phyloP scores from a whole-genome alignment of 2,797 vertebrate genomes.

The Channa striata region DNA sequence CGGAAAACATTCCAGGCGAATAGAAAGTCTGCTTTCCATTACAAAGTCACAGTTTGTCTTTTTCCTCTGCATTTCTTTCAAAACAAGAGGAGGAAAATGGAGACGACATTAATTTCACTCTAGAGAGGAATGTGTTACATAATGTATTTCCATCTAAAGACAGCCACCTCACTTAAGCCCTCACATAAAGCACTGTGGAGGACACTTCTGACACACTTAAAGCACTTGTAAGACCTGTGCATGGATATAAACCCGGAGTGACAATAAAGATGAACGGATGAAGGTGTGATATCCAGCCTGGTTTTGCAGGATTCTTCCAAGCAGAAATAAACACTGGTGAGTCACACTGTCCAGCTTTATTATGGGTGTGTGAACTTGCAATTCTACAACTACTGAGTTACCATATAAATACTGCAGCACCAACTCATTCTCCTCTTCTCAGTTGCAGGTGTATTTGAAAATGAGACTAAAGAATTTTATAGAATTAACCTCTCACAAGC shows the following conservation, averaged over 20 bases:
- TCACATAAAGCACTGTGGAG: slow-evolving; percentile 33
- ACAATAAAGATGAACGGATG: slow-evolving; percentile 9
- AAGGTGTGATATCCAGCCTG: slow-evolving; percentile 10
- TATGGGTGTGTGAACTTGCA: not conserved
- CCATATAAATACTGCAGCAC: not conserved
- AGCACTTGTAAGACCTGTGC: slow-evolving; percentile 14
- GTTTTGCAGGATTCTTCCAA: slow-evolving; percentile 5
- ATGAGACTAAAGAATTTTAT: not conserved
- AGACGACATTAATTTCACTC: slow-evolving; percentile 55
- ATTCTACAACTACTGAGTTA: too few species aligned
- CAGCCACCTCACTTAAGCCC: slow-evolving; percentile 34
- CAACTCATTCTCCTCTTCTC: not conserved
- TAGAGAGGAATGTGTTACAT: slow-evolving; percentile 59
- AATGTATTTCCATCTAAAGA: slow-evolving; percentile 60
- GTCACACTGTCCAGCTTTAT: slow-evolving; percentile 5
- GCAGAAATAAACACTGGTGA: not conserved
- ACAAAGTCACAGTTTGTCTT: slow-evolving; percentile 54
- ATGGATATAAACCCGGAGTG: slow-evolving; percentile 6
- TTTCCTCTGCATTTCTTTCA: slow-evolving; percentile 55
- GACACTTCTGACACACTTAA: slow-evolving; percentile 27
- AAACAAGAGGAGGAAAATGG: slow-evolving; percentile 61
- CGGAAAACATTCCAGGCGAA: slow-evolving; percentile 47
- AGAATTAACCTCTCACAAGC: not conserved
- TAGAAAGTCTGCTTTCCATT: slow-evolving; percentile 65
- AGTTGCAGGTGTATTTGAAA: not conserved